These are phyloP conservation scores for Chymomyza procnemis DNA, from an alignment of 2,888 invertebrate genomes.

Conservation along the genomic window DNA sequence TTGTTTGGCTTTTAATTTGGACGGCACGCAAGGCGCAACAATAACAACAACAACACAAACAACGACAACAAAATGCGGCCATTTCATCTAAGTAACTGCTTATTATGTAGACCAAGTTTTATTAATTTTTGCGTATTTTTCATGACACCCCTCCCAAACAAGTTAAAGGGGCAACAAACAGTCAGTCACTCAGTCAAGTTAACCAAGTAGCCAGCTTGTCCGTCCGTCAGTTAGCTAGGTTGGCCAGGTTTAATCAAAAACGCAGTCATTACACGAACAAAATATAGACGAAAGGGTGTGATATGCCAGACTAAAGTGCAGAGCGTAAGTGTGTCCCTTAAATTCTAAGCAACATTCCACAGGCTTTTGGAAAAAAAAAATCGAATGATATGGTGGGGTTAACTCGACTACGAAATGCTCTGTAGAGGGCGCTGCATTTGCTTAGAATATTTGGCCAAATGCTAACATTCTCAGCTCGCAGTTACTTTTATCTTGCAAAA, in stretches of 20 bases:
- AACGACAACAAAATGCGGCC: conserved; percentile 35
- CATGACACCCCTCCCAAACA: conserved; percentile 33
- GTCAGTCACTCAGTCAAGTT: neutral
- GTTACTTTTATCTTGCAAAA: no score
- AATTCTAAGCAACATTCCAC: neutral
- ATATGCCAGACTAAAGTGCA: no score
- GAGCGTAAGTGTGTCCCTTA: neutral
- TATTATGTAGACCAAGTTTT: conserved; percentile 60
- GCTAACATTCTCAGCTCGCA: no score
- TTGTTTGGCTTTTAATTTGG: conserved; percentile 70
- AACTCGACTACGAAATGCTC: no score
- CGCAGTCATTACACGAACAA: neutral
- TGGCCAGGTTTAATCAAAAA: conserved; percentile 33
- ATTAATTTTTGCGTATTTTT: conserved; percentile 70
- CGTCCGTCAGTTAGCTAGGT: neutral
- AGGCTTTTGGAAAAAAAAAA: neutral
- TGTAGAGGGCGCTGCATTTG: no score
- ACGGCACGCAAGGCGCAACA: conserved; percentile 48
- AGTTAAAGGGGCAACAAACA: neutral
- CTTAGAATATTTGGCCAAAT: no score
- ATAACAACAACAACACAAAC: conserved; percentile 16
- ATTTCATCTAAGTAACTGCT: conserved; percentile 34
- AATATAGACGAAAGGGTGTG: neutral
- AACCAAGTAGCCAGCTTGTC: no score
- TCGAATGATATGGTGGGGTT: neutral